Percentiles rank a stretch among this genome's conserved stretches.
These are phyloP conservation scores for Trachops cirrhosus DNA, from an alignment of 2,797 vertebrate species.

Conservation along the genomic window DNA sequence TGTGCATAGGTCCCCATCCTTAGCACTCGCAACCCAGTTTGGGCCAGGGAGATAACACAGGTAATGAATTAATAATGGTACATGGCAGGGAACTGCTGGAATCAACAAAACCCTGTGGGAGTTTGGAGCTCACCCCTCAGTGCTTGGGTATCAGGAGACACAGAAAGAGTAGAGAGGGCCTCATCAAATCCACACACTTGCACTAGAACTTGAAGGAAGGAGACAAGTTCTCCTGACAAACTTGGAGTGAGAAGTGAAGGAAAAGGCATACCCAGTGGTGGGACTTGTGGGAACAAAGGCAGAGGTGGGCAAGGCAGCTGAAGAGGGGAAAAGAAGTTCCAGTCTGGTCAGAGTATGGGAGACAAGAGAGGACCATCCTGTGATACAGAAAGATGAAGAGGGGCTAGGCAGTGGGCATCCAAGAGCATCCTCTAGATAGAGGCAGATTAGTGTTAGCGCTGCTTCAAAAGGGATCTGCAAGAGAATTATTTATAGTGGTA, in stretches of 20 bases:
- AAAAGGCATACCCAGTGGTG: not conserved
- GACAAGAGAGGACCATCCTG: not conserved
- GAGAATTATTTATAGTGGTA: conserved; percentile 83
- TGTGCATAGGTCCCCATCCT: not conserved
- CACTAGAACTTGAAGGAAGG: not conserved
- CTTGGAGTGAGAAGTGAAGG: not conserved
- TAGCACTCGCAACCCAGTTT: not conserved
- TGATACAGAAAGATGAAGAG: not conserved
- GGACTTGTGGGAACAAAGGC: not conserved
- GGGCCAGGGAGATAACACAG: not conserved
- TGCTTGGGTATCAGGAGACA: not conserved
- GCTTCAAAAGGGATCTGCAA: conserved; percentile 78
- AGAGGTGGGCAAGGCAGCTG: not conserved
- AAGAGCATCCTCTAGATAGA: conserved; percentile 65
- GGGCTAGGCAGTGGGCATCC: not conserved
- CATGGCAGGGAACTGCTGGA: rapidly evolving
- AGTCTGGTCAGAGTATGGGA: not conserved
- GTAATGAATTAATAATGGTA: not conserved
- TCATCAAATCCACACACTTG: not conserved
- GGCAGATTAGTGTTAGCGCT: conserved; percentile 65
- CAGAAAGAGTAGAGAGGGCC: not conserved
- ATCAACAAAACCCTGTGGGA: not conserved
- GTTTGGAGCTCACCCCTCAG: not conserved
- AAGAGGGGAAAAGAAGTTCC: not conserved
- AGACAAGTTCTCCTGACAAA: not conserved